phyloP scores from a whole-genome alignment of 2,113 vertebrate genomes.

The Gnathonemus echidnorhynchus region DNA sequence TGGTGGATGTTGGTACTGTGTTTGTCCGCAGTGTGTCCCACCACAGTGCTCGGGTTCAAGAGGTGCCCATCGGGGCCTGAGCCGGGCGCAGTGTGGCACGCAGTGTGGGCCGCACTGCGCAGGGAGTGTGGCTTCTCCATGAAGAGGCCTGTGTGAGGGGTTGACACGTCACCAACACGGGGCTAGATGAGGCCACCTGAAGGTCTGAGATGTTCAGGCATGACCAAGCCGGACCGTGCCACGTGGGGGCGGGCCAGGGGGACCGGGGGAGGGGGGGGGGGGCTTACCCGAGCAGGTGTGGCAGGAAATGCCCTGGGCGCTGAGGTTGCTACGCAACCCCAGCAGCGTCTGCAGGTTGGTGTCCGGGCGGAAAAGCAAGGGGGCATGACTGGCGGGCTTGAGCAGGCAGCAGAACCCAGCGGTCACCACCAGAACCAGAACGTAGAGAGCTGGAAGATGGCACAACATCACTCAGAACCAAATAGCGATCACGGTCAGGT shows the following conservation, averaged over 20 bases:
- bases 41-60: conserved; percentile 33
- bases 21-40: conserved; percentile 17
- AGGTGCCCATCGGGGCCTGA: conserved; percentile 55
- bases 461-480: not conserved
- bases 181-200: not conserved
- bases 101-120: conserved; percentile 60
- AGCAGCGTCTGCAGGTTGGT: conserved; percentile 93
- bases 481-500: not conserved
- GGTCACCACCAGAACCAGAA: conserved; percentile 74
- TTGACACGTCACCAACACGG: not conserved
- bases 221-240: not conserved
- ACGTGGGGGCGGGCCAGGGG: not conserved
- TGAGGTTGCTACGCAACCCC: conserved; percentile 91
- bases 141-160: conserved; percentile 75
- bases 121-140: conserved; percentile 89
- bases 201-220: not conserved
- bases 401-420: conserved; percentile 81
- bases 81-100: conserved; percentile 62
- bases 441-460: conserved; percentile 69
- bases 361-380: conserved; percentile 80
- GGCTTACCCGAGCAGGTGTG: conserved; percentile 88
- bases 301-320: conserved; percentile 90
- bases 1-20: conserved; percentile 31
- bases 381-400: conserved; percentile 83
- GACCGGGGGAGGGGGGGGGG: not conserved